Conservation (phyloP, 2,888 invertebrate species). For the Maniola hyperantus region DNA sequence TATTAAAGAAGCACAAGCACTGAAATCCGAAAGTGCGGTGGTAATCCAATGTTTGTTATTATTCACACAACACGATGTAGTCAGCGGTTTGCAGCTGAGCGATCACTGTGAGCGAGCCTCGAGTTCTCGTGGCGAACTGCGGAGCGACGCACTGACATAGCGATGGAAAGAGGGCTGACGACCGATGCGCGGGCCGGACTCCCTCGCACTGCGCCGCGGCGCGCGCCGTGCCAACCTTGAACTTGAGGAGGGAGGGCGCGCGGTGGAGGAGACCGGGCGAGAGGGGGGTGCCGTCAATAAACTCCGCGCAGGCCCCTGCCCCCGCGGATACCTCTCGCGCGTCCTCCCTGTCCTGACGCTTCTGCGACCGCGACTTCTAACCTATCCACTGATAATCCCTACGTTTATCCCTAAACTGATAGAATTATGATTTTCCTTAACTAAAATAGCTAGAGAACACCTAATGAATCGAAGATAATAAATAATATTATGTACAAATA, state of each 20-base stretch:
- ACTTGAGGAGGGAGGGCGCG: slow-evolving; percentile 79
- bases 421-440: neutral
- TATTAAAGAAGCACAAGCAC: slow-evolving; percentile 59
- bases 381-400: slow-evolving; percentile 41
- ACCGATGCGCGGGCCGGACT: slow-evolving; percentile 82
- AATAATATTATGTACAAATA: too few relatives aligned
- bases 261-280: slow-evolving; percentile 66
- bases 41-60: slow-evolving; percentile 64
- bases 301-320: slow-evolving; percentile 78
- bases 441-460: neutral
- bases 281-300: slow-evolving; percentile 78
- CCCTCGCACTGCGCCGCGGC: slow-evolving; percentile 82
- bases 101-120: slow-evolving; percentile 61
- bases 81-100: slow-evolving; percentile 57
- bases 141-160: slow-evolving; percentile 68
- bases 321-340: slow-evolving; percentile 57
- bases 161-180: slow-evolving; percentile 78
- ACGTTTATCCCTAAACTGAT: neutral
- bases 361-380: slow-evolving; percentile 46
- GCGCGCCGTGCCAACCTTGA: slow-evolving; percentile 84
- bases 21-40: slow-evolving; percentile 69
- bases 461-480: too few relatives aligned
- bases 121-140: slow-evolving; percentile 69
- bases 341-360: slow-evolving; percentile 42
- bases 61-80: slow-evolving; percentile 56